Base-by-base conservation (phyloP, 2,113 vertebrate genomes). In the Lycaon pictus region DNA sequence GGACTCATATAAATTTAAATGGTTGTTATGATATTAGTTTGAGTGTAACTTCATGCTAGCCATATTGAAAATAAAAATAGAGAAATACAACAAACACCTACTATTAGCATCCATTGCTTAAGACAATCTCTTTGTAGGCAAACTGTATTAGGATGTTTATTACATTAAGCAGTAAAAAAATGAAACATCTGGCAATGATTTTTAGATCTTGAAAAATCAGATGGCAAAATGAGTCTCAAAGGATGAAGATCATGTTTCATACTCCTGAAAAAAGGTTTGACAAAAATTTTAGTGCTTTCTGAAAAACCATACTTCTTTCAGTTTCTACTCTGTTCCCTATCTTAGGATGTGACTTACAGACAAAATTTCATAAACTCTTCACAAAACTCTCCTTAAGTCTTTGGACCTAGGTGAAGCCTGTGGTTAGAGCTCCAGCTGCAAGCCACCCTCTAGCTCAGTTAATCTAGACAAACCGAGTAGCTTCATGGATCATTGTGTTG, bases 161-260 rank as follows among this genome's bases (percentile, higher is more conserved):
- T 95, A 79, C n/a, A 82, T 88, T 88, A 94, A 51, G 35, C 71
- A 95, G 79, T 89, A 67, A 88, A 37, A 97, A 97, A 92, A 79
- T 67, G 53, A 85, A 92, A 93, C 97, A 97, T 96, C 95, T 98
- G 97, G 96, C 71, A 88, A 71, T 25, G 81, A 77, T 96, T 95
- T 92, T 85, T 96, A 84, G 63, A 88, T 97, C 77, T 67, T 82
- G 58, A 97, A 91, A 88, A 62, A 90, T 96, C 71, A 79, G 81
- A 96, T 63, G 83, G 91, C n/a, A 95, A 98, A 96, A 86, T 94
- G 82, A 67, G 11, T 88, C 56, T 95, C 81, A 20, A 53, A 77
- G 77, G 86, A 89, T 29, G 51, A 79, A 80, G 96, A 90, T 95
- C 90, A 58, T 94, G 2, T 94, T 96, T 95, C 80, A 63, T 43